Conservation (phyloP, 2,888 invertebrate species). For the Andrena fulva region DNA sequence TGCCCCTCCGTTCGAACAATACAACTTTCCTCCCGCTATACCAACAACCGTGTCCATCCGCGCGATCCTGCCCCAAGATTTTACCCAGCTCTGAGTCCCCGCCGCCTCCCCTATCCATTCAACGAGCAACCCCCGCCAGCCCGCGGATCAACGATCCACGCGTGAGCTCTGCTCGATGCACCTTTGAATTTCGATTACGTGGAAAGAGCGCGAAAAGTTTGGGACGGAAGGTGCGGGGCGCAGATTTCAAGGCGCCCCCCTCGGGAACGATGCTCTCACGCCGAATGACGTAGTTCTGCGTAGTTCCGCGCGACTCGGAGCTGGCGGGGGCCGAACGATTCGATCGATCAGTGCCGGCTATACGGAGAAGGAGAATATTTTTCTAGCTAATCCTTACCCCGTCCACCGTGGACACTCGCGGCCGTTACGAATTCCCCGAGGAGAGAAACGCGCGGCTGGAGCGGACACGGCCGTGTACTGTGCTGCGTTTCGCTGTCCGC, state of each 20-base stretch:
- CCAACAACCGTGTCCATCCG: too few species aligned
- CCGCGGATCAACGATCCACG: background rate
- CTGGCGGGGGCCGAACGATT: conserved; percentile 58
- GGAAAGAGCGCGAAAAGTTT: conserved; percentile 65
- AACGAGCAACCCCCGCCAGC: background rate
- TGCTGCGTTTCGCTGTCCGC: conserved; percentile 25
- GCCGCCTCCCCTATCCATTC: background rate
- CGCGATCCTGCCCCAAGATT: background rate
- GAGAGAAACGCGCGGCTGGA: background rate
- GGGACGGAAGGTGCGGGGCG: conserved; percentile 42
- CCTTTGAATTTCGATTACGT: conserved; percentile 42
- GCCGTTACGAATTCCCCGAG: conserved; percentile 5
- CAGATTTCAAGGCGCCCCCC: conserved; percentile 55
- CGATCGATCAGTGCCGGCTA: conserved; percentile 56
- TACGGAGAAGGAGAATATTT: conserved; percentile 20
- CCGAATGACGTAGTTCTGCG: conserved; percentile 74
- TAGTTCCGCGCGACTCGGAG: conserved; percentile 66
- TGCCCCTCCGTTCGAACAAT: background rate
- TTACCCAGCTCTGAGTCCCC: background rate
- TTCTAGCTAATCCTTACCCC: conserved; percentile 1
- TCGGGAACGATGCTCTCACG: conserved; percentile 59
- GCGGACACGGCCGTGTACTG: background rate
- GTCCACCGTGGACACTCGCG: conserved; percentile 13
- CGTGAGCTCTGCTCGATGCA: background rate
- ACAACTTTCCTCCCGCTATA: too few species aligned